Percentiles rank a stretch among this genome's conserved stretches.
These are phyloP conservation scores for Etheostoma spectabile DNA, from an alignment of 2,113 vertebrate genomes.

Conservation along the genomic window DNA sequence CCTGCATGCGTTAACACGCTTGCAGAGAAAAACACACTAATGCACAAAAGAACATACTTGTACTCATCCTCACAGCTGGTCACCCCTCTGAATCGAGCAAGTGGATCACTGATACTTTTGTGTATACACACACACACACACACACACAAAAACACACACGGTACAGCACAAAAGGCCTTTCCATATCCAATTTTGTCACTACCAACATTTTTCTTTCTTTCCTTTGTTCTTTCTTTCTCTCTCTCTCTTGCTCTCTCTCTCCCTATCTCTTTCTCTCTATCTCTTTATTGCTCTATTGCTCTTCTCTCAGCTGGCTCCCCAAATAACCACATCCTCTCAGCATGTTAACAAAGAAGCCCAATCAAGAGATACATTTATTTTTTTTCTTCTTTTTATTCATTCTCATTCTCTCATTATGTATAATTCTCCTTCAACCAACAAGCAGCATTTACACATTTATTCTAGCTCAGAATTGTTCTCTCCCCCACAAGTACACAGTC, in stretches of 20 bases:
- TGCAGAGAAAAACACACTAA: constrained; percentile 25
- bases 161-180: constrained; percentile 12
- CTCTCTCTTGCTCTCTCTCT: constrained; percentile 32
- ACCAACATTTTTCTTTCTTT: constrained; percentile 14
- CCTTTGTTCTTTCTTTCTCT: constrained; percentile 27
- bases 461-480: constrained; percentile 20
- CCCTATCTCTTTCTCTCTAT: not conserved
- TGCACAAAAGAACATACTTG: constrained; percentile 43
- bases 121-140: constrained; percentile 32
- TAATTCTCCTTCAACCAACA: not conserved
- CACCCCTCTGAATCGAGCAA: constrained; percentile 61
- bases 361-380: constrained; percentile 60
- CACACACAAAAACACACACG: constrained; percentile 3
- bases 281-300: constrained; percentile 7
- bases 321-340: constrained; percentile 62
- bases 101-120: constrained; percentile 56
- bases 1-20: constrained; percentile 15
- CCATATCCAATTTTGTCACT: constrained; percentile 13
- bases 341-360: constrained; percentile 58
- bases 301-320: constrained; percentile 56
- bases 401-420: constrained; percentile 20
- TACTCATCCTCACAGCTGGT: constrained; percentile 65
- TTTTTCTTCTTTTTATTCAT: constrained; percentile 19
- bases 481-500: constrained; percentile 24
- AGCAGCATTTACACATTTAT: constrained; percentile 26